A percentile compares a stretch with the other conserved stretches of the same genome.
Evolutionary conservation across 1,140 invertebrate species (phyloP).

Genomic region (Drosophila nikananu): DNA sequence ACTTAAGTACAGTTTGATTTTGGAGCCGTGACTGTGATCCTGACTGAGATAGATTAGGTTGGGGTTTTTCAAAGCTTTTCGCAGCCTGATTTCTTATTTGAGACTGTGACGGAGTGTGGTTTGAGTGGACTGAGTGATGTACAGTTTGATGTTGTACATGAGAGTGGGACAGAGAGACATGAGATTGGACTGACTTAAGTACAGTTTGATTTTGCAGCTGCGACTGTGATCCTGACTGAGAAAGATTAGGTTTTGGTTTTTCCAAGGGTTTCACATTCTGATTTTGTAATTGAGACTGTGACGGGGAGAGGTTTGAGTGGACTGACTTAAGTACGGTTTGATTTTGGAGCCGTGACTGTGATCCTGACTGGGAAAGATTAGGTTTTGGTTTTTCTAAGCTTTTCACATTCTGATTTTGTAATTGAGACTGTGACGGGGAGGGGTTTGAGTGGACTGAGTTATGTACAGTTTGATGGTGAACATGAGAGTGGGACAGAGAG

Average conservation of each 20-base stretch:
- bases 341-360: not conserved
- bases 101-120: not conserved
- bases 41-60: too few relatives aligned
- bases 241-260: fast-evolving
- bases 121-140: not conserved
- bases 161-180: too few relatives aligned
- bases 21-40: too few relatives aligned
- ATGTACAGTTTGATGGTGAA: not conserved
- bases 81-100: not conserved
- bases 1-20: too few relatives aligned
- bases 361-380: not conserved
- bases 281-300: not conserved
- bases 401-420: not conserved
- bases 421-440: not conserved
- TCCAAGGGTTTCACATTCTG: too few relatives aligned
- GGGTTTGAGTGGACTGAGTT: too few relatives aligned
- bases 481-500: not conserved
- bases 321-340: too few relatives aligned
- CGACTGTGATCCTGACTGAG: not conserved
- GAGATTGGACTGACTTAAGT: not conserved
- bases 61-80: too few relatives aligned
- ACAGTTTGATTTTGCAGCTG: not conserved
- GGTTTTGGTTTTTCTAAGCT: not conserved
- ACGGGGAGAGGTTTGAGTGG: not conserved
- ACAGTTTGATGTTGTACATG: too few relatives aligned